phyloP scores from a whole-genome alignment of 2,888 invertebrate species.

The Marasmarcha lunaedactyla region DNA sequence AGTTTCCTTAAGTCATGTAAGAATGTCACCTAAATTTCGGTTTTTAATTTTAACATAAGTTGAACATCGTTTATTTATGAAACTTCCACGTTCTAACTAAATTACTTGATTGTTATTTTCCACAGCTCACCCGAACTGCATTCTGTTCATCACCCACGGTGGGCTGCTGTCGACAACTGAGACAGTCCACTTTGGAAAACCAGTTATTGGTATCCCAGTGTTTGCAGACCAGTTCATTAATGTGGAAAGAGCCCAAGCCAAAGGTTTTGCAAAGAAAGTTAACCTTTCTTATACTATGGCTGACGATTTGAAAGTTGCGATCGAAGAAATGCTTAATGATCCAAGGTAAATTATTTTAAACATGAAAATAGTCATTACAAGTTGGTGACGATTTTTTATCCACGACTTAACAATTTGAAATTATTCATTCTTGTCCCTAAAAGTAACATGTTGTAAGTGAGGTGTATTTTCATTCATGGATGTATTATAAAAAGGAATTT shows the following conservation, averaged over 20 bases:
- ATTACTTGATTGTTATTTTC: background rate
- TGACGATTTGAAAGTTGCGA: slow-evolving; percentile 21
- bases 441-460: no score
- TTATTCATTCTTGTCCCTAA: no score
- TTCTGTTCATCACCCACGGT: slow-evolving; percentile 46
- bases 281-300: slow-evolving; percentile 23
- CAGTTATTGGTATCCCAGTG: slow-evolving; percentile 40
- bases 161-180: slow-evolving; percentile 43
- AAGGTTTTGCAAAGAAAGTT: slow-evolving; percentile 29
- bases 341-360: slow-evolving; percentile 21
- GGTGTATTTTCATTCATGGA: no score
- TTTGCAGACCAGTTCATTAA: slow-evolving; percentile 42
- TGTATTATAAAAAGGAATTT: no score
- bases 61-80: background rate
- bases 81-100: background rate
- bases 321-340: slow-evolving; percentile 23
- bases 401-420: no score
- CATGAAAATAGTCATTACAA: background rate
- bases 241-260: slow-evolving; percentile 25
- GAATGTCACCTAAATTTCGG: no score
- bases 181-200: slow-evolving; percentile 34
- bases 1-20: no score
- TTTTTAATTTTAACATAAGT: no score
- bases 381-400: no score
- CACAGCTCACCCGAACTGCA: slow-evolving; percentile 44